Conservation (phyloP, 2,888 invertebrate species). For the Eupithecia centaureata region DNA sequence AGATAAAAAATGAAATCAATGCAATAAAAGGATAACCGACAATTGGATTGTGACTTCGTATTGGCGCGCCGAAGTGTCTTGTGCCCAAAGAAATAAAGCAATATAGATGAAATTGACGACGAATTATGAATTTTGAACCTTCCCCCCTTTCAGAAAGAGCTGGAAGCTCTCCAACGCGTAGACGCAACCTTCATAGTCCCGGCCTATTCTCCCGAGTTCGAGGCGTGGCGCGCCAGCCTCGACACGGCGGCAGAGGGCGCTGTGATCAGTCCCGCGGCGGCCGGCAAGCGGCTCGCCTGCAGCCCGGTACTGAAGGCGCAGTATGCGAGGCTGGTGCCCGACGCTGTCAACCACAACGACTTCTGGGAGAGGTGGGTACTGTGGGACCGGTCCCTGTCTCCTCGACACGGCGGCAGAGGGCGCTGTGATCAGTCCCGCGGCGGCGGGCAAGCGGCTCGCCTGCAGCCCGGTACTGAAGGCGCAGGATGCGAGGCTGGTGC, state of each 20-base stretch:
- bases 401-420: conserved; percentile 57
- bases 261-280: conserved; percentile 55
- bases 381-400: not conserved
- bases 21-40: too few relatives aligned
- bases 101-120: not conserved
- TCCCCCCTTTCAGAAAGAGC: conserved; percentile 81
- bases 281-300: conserved; percentile 54
- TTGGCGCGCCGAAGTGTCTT: too few relatives aligned
- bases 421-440: conserved; percentile 47
- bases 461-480: too few relatives aligned
- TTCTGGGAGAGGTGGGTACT: conserved; percentile 89
- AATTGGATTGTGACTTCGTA: too few relatives aligned
- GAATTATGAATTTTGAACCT: not conserved
- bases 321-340: conserved; percentile 87
- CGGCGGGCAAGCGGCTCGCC: too few relatives aligned
- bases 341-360: conserved; percentile 87
- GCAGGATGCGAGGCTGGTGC: too few relatives aligned
- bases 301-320: conserved; percentile 83
- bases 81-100: too few relatives aligned
- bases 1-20: too few relatives aligned
- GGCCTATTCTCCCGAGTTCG: conserved; percentile 82
- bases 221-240: conserved; percentile 71
- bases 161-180: conserved; percentile 88
- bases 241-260: conserved; percentile 56
- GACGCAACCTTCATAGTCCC: conserved; percentile 89